Percentiles rank a stretch among this genome's conserved stretches.
phyloP scores from a whole-genome alignment of 1,140 invertebrate genomes.

The Hyphantria cunea region DNA sequence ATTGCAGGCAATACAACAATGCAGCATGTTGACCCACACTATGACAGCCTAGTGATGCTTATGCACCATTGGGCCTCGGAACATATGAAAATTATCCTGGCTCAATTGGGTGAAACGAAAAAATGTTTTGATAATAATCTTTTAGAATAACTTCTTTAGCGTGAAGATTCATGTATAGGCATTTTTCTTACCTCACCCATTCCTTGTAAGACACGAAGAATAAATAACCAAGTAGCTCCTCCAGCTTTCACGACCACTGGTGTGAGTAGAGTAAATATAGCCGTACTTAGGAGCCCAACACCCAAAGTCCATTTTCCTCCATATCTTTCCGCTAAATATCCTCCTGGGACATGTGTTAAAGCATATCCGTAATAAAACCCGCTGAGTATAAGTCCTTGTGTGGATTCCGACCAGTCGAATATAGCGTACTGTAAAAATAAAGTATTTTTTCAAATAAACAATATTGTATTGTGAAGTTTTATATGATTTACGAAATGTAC shows the following conservation, averaged over 20 bases:
- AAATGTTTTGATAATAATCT: too few relatives aligned
- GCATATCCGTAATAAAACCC: constrained; percentile 85
- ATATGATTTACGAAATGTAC: too few relatives aligned
- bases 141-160: too few relatives aligned
- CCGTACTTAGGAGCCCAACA: constrained; percentile 83
- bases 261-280: constrained; percentile 83
- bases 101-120: too few relatives aligned
- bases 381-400: constrained; percentile 82
- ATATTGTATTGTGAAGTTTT: too few relatives aligned
- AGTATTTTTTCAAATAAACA: too few relatives aligned
- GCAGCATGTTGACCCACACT: too few relatives aligned
- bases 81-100: too few relatives aligned
- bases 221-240: constrained; percentile 83
- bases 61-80: too few relatives aligned
- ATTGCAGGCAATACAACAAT: too few relatives aligned
- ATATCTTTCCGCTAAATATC: constrained; percentile 83
- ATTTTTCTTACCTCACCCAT: constrained; percentile 82
- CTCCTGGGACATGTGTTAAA: constrained; percentile 84
- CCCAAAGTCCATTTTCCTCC: constrained; percentile 84
- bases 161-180: too few relatives aligned
- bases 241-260: constrained; percentile 78
- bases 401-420: constrained; percentile 84
- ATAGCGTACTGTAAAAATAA: constrained; percentile 61
- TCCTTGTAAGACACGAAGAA: constrained; percentile 86
- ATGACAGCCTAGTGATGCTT: too few relatives aligned